Percentiles rank a stretch among this genome's conserved stretches.
Conservation (phyloP, 1,140 invertebrate genomes). For the Sminthurides bifidus region DNA sequence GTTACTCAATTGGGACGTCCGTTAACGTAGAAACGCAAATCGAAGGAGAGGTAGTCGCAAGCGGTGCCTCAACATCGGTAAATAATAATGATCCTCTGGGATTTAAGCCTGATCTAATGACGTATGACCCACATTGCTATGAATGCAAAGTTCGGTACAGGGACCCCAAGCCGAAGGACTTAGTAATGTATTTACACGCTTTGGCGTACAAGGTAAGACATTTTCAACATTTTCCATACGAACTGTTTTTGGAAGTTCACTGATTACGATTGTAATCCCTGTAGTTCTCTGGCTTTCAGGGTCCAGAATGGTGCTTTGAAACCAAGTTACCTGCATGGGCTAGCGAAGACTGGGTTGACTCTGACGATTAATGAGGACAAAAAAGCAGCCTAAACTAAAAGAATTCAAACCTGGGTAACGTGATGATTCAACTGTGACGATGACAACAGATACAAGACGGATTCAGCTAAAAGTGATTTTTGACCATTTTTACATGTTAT, state of each 20-base stretch:
- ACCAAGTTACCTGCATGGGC: slow-evolving; percentile 81
- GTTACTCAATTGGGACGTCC: no score
- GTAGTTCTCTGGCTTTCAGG: no score
- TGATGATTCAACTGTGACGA: neutral
- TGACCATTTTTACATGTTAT: no score
- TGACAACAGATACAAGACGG: neutral
- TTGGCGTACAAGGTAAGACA: slow-evolving; percentile 76
- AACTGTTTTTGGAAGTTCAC: no score
- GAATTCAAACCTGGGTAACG: neutral
- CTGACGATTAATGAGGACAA: slow-evolving; percentile 23
- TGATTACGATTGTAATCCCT: no score
- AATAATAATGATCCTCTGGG: slow-evolving; percentile 34
- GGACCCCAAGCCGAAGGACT: slow-evolving; percentile 76
- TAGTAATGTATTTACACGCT: slow-evolving; percentile 91
- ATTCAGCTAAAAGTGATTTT: neutral
- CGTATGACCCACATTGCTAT: slow-evolving; percentile 73
- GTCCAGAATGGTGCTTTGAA: slow-evolving; percentile 77
- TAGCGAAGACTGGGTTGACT: slow-evolving; percentile 60
- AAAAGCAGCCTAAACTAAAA: neutral
- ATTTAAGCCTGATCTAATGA: slow-evolving; percentile 62
- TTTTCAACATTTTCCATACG: no score
- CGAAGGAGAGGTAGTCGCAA: no score
- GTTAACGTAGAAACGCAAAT: no score
- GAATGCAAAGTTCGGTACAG: slow-evolving; percentile 82
- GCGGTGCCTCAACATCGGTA: no score